A percentile compares a stretch with the other conserved stretches of the same genome.
phyloP scores from a whole-genome alignment of 1,140 invertebrate genomes.

The Holotrichia oblita region DNA sequence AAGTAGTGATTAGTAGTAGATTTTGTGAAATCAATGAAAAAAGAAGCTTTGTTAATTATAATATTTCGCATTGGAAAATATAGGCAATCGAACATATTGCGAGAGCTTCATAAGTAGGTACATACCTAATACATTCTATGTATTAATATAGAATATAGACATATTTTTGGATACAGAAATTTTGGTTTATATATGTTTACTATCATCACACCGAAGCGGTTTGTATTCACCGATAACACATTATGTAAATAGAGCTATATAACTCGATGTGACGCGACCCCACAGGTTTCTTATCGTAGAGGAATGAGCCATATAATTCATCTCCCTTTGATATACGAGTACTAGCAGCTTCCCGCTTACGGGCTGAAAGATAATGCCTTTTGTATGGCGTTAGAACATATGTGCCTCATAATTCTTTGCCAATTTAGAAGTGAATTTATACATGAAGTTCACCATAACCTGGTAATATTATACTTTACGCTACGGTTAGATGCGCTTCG shows the following conservation, averaged over 20 bases:
- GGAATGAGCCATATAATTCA: not conserved
- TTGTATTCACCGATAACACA: not conserved
- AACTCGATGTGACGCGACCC: not conserved
- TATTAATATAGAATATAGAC: too few species aligned
- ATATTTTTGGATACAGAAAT: too few species aligned
- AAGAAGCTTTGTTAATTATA: too few species aligned
- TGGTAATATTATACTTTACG: not conserved
- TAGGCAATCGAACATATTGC: too few species aligned
- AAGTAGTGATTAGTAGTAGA: too few species aligned
- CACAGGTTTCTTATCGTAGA: not conserved
- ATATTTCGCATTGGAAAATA: too few species aligned
- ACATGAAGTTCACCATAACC: not conserved
- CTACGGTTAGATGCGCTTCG: not conserved
- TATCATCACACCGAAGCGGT: too few species aligned
- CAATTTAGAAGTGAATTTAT: slow-evolving; percentile 20
- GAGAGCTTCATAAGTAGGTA: too few species aligned
- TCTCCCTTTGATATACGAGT: slow-evolving; percentile 1
- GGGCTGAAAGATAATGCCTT: not conserved
- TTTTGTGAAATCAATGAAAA: too few species aligned
- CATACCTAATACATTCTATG: too few species aligned
- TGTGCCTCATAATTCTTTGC: slow-evolving; percentile 23
- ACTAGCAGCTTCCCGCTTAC: not conserved
- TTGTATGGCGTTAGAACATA: slow-evolving; percentile 1
- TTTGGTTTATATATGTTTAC: too few species aligned
- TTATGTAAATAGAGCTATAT: not conserved